Evolutionary conservation across 2,797 vertebrate species (phyloP).

Genomic region (Pseudomugil gertrudae): DNA sequence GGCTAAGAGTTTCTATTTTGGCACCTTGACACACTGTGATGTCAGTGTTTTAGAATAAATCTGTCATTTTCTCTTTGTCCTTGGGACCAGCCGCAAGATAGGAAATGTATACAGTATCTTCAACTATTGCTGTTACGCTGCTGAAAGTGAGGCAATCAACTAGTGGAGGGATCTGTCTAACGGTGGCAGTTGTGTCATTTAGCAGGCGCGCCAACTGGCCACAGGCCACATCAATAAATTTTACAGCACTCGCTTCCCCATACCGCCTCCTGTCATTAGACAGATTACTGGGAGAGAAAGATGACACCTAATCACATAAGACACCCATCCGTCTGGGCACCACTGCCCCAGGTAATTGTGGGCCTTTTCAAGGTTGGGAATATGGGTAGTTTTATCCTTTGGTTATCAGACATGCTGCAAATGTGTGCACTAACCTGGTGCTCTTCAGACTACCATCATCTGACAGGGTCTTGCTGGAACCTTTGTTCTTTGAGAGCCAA

Average conservation of each 20-base stretch:
- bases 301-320: slow-evolving; percentile 78
- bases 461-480: slow-evolving; percentile 87
- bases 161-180: slow-evolving; percentile 69
- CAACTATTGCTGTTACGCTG: slow-evolving; percentile 49
- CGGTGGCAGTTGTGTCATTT: slow-evolving; percentile 70
- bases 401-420: slow-evolving; percentile 55
- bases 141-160: slow-evolving; percentile 68
- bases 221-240: slow-evolving; percentile 79
- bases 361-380: slow-evolving; percentile 49
- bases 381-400: slow-evolving; percentile 45
- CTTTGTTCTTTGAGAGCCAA: slow-evolving; percentile 96
- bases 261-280: slow-evolving; percentile 77
- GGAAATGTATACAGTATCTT: slow-evolving; percentile 34
- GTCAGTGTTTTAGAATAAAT: slow-evolving; percentile 29
- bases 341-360: slow-evolving; percentile 58
- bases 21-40: slow-evolving; percentile 10
- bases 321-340: slow-evolving; percentile 69
- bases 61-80: slow-evolving; percentile 63
- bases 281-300: slow-evolving; percentile 70
- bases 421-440: slow-evolving; percentile 86
- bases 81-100: slow-evolving; percentile 50
- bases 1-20: slow-evolving; percentile 24
- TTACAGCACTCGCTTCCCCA: slow-evolving; percentile 73
- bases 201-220: slow-evolving; percentile 79
- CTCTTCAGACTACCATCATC: slow-evolving; percentile 93